Evolutionary conservation across 1,140 invertebrate species (phyloP), one percentile per base, ranked within the genome.

Genomic region (Drosophila micromelanica): DNA sequence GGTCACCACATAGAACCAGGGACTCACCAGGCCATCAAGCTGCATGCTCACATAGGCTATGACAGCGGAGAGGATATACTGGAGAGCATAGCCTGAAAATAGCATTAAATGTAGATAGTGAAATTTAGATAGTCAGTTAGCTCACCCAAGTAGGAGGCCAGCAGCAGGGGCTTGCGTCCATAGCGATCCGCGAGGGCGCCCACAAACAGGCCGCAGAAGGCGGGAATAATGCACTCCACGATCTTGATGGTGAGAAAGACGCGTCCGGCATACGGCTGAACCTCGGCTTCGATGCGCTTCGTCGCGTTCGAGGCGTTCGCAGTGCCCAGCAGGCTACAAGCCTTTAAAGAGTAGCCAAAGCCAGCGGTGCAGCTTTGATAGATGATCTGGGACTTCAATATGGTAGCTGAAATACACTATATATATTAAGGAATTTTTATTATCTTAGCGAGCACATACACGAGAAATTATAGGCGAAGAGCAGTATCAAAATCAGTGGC

Each of bases 171-270:
- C 82, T 95, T 96, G 11, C 95, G 93, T 15, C 95, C 95, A 92
- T 95, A 93, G 13, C 91, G 93, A 89, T 96, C 95, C 54, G 95
- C 95, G 95, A 95, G 96, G 6, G 95, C 94, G 42, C 95, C 95
- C 7, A 96, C 78, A 80, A 95, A 95, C 4, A 96, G 87, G 11
- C 94, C 94, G 6, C 95, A 86, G 20, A 95, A 69, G 1, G 95
- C 94, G 2, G 95, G 94, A 37, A 94, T 90, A 49, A 90, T 56
- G 27, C 82, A 81, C 48, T 95, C 93, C 30, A 96, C 84, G 1
- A 95, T 87, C 42, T 92, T 93, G 71, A 93, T 93, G 2, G 92
- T 91, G 77, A 94, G 93, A 0, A 93, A 81, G 17, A 96, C 92
- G 51, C 93, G 90, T 3, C 93, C 93, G 4, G 93, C 93, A 77